A percentile compares a stretch with the other conserved stretches of the same genome.
Evolutionary conservation across 1,140 invertebrate species (phyloP).

Genomic region (Diprion similis): DNA sequence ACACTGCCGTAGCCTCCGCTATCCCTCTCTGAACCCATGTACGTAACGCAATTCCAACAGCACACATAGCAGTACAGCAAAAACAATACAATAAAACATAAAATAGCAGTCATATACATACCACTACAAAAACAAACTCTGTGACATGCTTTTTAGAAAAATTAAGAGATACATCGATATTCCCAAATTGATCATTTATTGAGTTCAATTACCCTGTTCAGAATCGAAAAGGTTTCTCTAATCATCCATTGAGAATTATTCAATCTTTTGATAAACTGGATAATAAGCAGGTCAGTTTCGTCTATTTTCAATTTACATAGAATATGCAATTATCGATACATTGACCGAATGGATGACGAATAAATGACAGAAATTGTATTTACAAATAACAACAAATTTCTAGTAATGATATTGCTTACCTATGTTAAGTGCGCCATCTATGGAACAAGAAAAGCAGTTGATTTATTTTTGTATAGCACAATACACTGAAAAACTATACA

Average conservation of each 20-base stretch:
- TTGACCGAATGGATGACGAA: neutral
- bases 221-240: too few species aligned
- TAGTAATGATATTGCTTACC: slow-evolving; percentile 45
- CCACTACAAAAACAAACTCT: slow-evolving; percentile 25
- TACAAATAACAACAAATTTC: slow-evolving; percentile 11
- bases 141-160: neutral
- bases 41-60: neutral
- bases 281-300: neutral
- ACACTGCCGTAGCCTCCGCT: slow-evolving; percentile 60
- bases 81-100: slow-evolving; percentile 26
- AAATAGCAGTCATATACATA: slow-evolving; percentile 21
- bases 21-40: slow-evolving; percentile 54
- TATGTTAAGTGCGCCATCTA: slow-evolving; percentile 59
- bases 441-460: slow-evolving; percentile 34
- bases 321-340: neutral
- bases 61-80: slow-evolving; percentile 29
- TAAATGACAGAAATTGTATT: slow-evolving; percentile 27
- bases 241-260: too few species aligned
- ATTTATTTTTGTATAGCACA: neutral
- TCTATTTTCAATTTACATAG: neutral
- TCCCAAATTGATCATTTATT: too few species aligned
- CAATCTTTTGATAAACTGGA: too few species aligned
- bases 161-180: too few species aligned
- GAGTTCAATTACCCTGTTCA: too few species aligned
- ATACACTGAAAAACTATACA: too few species aligned